A percentile compares a stretch with the other conserved stretches of the same genome.
Conservation (phyloP, 2,797 vertebrate species). For the Rousettus madagascariensis region DNA sequence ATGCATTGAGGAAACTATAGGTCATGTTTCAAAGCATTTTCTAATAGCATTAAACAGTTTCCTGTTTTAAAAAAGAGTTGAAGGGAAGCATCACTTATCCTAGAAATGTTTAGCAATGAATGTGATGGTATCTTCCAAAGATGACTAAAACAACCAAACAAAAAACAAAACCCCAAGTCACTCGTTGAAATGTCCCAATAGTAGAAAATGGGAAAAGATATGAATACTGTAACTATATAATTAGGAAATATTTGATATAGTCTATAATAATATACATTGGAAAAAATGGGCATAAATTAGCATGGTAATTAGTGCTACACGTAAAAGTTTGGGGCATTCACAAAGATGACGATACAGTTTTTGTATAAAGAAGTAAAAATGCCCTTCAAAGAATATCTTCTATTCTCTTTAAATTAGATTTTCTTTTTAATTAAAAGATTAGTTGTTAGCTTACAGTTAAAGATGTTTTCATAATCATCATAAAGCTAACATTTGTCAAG, state of each 20-base stretch:
- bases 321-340: background rate
- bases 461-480: background rate
- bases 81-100: background rate
- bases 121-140: background rate
- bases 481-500: background rate
- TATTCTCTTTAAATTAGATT: slow-evolving; percentile 5
- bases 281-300: background rate
- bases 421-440: background rate
- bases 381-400: slow-evolving; percentile 1
- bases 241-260: background rate
- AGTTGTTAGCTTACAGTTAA: background rate
- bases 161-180: background rate
- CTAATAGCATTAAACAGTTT: background rate
- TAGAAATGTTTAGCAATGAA: background rate
- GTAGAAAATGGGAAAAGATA: background rate
- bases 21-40: background rate
- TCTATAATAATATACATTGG: background rate
- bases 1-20: background rate
- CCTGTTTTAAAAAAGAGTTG: too few species aligned
- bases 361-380: background rate
- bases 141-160: background rate
- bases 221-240: background rate
- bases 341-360: background rate
- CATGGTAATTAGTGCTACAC: background rate
- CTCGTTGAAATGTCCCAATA: background rate